phyloP scores from a whole-genome alignment of 2,888 invertebrate genomes.

The Melanophora roralis region DNA sequence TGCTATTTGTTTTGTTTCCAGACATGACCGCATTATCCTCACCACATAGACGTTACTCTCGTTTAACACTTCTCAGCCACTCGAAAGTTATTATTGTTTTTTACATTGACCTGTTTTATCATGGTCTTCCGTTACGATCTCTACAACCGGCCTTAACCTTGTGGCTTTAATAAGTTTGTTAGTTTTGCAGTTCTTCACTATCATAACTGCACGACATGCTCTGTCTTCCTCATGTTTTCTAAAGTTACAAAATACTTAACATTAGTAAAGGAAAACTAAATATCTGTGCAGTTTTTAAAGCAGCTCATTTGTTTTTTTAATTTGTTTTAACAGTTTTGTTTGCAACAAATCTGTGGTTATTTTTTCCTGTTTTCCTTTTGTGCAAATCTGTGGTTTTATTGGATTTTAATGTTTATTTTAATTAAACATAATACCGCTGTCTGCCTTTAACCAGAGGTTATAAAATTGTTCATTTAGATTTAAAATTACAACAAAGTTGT shows the following conservation, averaged over 20 bases:
- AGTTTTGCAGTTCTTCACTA: too few species aligned
- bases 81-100: constrained; percentile 34
- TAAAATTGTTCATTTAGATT: constrained; percentile 5
- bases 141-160: neutral
- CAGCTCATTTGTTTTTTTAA: constrained; percentile 4
- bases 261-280: constrained; percentile 52
- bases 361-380: neutral
- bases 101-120: neutral
- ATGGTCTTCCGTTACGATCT: neutral
- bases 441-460: neutral
- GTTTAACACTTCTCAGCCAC: constrained; percentile 57
- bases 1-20: neutral
- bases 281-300: constrained; percentile 38
- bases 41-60: constrained; percentile 27
- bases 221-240: neutral
- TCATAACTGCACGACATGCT: neutral
- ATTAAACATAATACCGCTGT: constrained; percentile 52
- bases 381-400: constrained; percentile 1
- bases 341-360: constrained; percentile 19
- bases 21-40: constrained; percentile 34
- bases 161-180: neutral
- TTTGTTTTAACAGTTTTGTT: neutral
- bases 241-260: too few species aligned
- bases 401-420: constrained; percentile 56
- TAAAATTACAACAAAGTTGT: constrained; percentile 25